phyloP scores from a whole-genome alignment of 1,140 invertebrate genomes.

The Rhizoglyphus robini region DNA sequence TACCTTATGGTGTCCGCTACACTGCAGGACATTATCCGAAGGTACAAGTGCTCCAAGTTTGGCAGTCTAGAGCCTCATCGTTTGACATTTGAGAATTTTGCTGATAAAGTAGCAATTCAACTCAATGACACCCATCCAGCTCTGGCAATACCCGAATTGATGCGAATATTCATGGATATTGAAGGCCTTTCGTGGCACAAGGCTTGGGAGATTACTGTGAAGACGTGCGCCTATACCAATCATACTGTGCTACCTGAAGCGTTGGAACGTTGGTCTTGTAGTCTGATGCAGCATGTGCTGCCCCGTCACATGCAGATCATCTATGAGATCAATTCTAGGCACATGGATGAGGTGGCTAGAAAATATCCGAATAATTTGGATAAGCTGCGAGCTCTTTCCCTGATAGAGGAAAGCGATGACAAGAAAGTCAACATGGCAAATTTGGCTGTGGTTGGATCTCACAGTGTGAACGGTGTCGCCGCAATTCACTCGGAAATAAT shows the following conservation, averaged over 20 bases:
- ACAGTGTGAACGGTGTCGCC: constrained; percentile 62
- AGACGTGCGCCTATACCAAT: constrained; percentile 84
- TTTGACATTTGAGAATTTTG: constrained; percentile 74
- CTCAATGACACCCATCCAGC: no score
- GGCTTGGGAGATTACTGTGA: constrained; percentile 78
- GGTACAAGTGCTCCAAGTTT: constrained; percentile 91
- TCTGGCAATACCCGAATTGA: constrained; percentile 90
- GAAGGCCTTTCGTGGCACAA: constrained; percentile 80
- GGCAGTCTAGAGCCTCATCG: constrained; percentile 65
- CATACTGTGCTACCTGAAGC: constrained; percentile 98
- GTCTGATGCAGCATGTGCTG: constrained; percentile 70
- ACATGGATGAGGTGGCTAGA: constrained; percentile 58
- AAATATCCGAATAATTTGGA: constrained; percentile 72
- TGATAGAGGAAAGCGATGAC: constrained; percentile 85
- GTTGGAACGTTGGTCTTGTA: constrained; percentile 85
- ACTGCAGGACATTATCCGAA: constrained; percentile 93
- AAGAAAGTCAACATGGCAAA: no score
- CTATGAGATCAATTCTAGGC: constrained; percentile 83
- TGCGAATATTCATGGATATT: constrained; percentile 85
- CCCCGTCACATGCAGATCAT: constrained; percentile 95
- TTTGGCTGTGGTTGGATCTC: no score
- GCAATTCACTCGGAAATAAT: constrained; percentile 93
- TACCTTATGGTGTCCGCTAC: no score
- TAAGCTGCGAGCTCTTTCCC: constrained; percentile 78
- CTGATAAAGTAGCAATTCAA: constrained; percentile 92